These are phyloP conservation scores for Vesta saturnalis DNA, from an alignment of 2,888 invertebrate species.

Conservation along the genomic window DNA sequence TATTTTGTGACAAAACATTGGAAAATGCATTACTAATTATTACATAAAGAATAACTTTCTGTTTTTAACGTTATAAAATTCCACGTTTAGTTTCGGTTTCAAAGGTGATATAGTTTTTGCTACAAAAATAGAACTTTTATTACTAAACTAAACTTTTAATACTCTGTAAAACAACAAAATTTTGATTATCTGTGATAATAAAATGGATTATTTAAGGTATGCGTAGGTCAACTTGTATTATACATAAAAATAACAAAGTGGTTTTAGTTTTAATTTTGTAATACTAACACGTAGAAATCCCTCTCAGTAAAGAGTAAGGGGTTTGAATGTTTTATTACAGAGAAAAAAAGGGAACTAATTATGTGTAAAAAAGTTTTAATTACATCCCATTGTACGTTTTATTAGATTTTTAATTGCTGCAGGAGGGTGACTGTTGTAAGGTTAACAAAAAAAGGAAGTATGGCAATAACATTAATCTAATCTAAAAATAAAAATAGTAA, in stretches of 20 bases:
- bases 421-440: too few relatives aligned
- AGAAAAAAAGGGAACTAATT: slow-evolving; percentile 46
- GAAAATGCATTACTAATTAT: too few relatives aligned
- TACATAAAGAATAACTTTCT: too few relatives aligned
- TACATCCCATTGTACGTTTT: slow-evolving; percentile 50
- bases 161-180: too few relatives aligned
- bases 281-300: background rate
- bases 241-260: background rate
- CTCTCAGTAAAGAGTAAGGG: slow-evolving; percentile 14
- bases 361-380: slow-evolving; percentile 50
- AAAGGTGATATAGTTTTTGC: too few relatives aligned
- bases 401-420: slow-evolving; percentile 47
- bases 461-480: background rate
- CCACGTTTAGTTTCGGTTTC: too few relatives aligned
- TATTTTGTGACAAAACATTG: too few relatives aligned
- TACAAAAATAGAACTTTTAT: too few relatives aligned
- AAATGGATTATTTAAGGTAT: background rate
- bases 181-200: background rate
- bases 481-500: slow-evolving; percentile 13
- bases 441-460: background rate
- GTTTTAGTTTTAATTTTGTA: background rate
- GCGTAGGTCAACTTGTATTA: background rate
- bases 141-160: too few relatives aligned
- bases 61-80: too few relatives aligned
- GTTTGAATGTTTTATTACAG: slow-evolving; percentile 44